Conservation (phyloP, 2,888 invertebrate species). For the Torymus auratus region DNA sequence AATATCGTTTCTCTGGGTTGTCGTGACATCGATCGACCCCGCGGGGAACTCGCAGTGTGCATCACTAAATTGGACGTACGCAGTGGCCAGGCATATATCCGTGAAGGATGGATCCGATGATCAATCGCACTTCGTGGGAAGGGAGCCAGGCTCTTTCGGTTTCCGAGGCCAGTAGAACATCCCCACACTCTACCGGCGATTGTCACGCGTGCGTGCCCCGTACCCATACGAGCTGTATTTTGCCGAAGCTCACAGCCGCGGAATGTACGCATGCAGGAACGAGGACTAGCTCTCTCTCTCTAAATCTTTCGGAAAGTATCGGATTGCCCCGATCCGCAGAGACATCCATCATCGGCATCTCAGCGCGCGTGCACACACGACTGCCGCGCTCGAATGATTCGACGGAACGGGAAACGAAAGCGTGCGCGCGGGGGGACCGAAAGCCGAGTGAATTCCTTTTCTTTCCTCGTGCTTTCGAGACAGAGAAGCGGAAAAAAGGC, state of each 20-base stretch:
- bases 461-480: too few species aligned
- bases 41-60: not conserved
- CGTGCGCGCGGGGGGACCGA: too few species aligned
- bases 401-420: conserved; percentile 17
- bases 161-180: not conserved
- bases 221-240: not conserved
- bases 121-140: conserved; percentile 66
- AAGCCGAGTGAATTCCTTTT: too few species aligned
- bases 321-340: conserved; percentile 47
- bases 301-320: conserved; percentile 29
- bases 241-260: not conserved
- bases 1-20: too few species aligned
- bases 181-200: not conserved
- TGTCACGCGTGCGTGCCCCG: conserved; percentile 12
- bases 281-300: not conserved
- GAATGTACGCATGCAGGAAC: not conserved
- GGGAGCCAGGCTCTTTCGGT: conserved; percentile 34
- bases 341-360: conserved; percentile 45
- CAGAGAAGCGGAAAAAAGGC: not conserved
- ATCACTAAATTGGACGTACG: conserved; percentile 29
- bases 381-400: not conserved
- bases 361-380: not conserved
- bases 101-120: conserved; percentile 54
- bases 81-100: not conserved
- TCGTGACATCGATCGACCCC: not conserved